phyloP scores from a whole-genome alignment of 2,888 invertebrate species.

The Microchrysa polita region DNA sequence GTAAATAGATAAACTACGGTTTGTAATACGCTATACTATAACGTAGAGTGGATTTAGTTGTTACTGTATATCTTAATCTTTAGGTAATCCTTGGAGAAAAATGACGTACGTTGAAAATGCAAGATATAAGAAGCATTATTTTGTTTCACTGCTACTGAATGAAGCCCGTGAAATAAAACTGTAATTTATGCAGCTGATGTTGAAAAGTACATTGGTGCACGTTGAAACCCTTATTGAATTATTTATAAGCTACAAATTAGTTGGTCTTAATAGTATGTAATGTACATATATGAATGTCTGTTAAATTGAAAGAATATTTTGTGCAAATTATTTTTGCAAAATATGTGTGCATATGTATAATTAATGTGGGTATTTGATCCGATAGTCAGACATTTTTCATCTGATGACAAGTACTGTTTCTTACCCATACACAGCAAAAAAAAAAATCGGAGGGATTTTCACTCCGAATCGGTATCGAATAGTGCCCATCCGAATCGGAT shows the following conservation, averaged over 20 bases:
- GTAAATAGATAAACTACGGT: not conserved
- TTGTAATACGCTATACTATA: not conserved
- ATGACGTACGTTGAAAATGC: not conserved
- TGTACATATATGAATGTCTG: too few species aligned
- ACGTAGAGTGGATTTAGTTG: conserved; percentile 11
- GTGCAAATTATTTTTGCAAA: too few species aligned
- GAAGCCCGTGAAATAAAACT: conserved; percentile 18
- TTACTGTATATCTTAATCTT: conserved; percentile 21
- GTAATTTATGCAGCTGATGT: conserved; percentile 17
- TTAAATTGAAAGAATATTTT: too few species aligned
- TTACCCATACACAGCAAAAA: too few species aligned
- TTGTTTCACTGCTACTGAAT: conserved; percentile 12
- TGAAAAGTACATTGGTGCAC: conserved; percentile 10
- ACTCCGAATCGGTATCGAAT: too few species aligned
- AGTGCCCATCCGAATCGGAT: too few species aligned
- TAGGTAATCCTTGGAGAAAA: not conserved
- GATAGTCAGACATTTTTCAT: too few species aligned
- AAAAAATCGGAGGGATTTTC: too few species aligned
- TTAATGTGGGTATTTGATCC: too few species aligned
- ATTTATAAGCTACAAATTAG: conserved; percentile 30
- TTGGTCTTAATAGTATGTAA: too few species aligned
- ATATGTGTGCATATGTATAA: too few species aligned
- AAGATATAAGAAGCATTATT: not conserved
- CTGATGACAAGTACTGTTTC: too few species aligned
- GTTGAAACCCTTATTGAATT: conserved; percentile 5